Base-by-base conservation (phyloP, 2,113 vertebrate genomes). In the Lycocorax pyrrhopterus region DNA sequence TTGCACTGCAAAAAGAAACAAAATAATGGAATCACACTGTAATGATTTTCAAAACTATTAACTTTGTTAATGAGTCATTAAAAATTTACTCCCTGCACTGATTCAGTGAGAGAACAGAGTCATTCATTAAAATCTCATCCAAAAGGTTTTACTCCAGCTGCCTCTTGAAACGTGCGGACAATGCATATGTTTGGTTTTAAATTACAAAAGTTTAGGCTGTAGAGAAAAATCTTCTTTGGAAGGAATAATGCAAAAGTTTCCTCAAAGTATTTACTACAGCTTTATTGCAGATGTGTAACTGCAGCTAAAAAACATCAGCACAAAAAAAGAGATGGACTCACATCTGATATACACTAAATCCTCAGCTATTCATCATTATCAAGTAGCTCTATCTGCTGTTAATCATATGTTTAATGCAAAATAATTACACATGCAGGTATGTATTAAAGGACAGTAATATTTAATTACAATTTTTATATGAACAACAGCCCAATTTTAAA, bases 1-100 rank as follows among this genome's bases (percentile, higher is more conserved):
- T 51, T 0, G 4, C 74, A 72, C 43, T 75, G 63, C 68, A 94
- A 91, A 94, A 96, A 87, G 90, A 93, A 96, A 91, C 87, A 94
- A 95, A 93, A 95, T 96, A 95, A 95, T 96, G 83, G 76, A 95
- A 92, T 81, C 0, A 1, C 62, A 84, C 69, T 88, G 56, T 95
- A 96, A 96, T 92, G 94, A 66, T 92, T 96, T 96, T 94, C 79
- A 83, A 86, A 96, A 97, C 93, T 94, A 90, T 96, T 95, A 97
- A 87, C 71, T 96, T 97, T 87, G 79, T 67, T 95, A 91, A 95
- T 94, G 94, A 96, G 89, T 96, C 95, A 84, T 97, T 97, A 97
- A 96, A 96, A 96, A 92, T 97, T 96, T 95, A 94, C 69, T 93
- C 71, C 84, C 32, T 72, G 60, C 53, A 91, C 85, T 69, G 71